Base-by-base conservation (phyloP, 2,797 vertebrate species). In the Tauraco hartlaubi region DNA sequence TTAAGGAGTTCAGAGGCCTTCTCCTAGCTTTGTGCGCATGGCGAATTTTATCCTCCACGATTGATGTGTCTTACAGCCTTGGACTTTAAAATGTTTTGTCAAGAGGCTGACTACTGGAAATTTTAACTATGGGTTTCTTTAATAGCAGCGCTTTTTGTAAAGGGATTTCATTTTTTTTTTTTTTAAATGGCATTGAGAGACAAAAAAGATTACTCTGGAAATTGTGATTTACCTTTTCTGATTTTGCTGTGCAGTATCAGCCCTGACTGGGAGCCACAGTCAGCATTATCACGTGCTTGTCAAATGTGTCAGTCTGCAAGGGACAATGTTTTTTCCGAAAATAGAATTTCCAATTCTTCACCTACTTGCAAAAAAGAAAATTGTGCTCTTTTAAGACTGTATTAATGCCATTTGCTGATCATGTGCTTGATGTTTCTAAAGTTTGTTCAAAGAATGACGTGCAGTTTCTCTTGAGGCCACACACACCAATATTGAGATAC, bases 1-100 rank as follows among this genome's bases (percentile, higher is more conserved):
- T 94, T 96, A 48, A 62, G 54, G 67, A 73, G 61, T 94, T 88
- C 84, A 61, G 91, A 82, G 72, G 54, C 48, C 39, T 58, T 95
- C 73, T 90, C 35, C 44, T 66, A 56, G 68, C 35, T 31, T 43
- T 71, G 61, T 59, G 55, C 68, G 55, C 16, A 16, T 88, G 55
- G 75, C 0, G 0, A 41, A 62, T 75, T 92, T 94, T 92, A 71
- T 88, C 67, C 33, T 63, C 13, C 12, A 3, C 90, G 91, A 73
- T 3, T 92, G 62, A 87, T 92, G 21, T 19, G 23, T 76, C 82
- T 85, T 84, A 59, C 33, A 87, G 51, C 46, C 58, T 62, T 49
- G 26, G 63, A 86, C 21, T 71, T 88, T 4, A 62, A 66, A 88
- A 43, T 59, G 16, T 78, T 77, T 71, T 84, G 28, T 92, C n/a